A percentile compares a stretch with the other conserved stretches of the same genome.
These are phyloP conservation scores for Drosophila repletoides DNA, from an alignment of 1,140 invertebrate genomes.

Conservation along the genomic window DNA sequence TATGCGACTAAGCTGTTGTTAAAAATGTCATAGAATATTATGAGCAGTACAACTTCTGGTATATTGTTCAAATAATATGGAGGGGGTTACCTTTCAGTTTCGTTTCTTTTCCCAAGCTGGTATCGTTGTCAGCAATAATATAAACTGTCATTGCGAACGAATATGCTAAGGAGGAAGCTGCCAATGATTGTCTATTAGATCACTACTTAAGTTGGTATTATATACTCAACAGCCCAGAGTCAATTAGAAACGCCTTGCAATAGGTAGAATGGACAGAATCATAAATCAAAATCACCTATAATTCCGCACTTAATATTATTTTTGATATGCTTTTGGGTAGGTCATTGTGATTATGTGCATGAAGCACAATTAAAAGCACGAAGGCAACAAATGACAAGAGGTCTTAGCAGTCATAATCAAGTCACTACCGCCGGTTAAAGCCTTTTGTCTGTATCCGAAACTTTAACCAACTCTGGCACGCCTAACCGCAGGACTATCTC, in stretches of 20 bases:
- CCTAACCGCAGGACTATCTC: too few relatives aligned
- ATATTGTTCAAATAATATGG: neutral
- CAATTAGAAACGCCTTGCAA: slow-evolving; percentile 65
- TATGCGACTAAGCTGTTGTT: slow-evolving; percentile 2
- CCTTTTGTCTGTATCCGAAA: too few relatives aligned
- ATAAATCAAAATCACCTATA: slow-evolving; percentile 61
- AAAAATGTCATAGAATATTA: slow-evolving; percentile 17
- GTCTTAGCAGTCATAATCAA: slow-evolving; percentile 61
- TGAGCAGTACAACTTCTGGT: neutral
- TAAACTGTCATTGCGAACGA: slow-evolving; percentile 24
- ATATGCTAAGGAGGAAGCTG: slow-evolving; percentile 31
- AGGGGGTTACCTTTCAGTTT: slow-evolving; percentile 19
- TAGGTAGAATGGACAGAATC: slow-evolving; percentile 38
- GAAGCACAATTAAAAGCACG: slow-evolving; percentile 60
- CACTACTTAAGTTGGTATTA: slow-evolving; percentile 63
- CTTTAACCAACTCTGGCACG: too few relatives aligned
- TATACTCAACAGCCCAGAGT: slow-evolving; percentile 21
- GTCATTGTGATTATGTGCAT: slow-evolving; percentile 44
- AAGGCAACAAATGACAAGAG: slow-evolving; percentile 72
- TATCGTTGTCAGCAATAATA: neutral
- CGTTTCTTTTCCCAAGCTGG: slow-evolving; percentile 28
- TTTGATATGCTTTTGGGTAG: slow-evolving; percentile 44
- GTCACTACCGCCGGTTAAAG: too few relatives aligned
- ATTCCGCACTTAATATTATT: slow-evolving; percentile 32
- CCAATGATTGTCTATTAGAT: slow-evolving; percentile 49